Conservation (phyloP, 2,113 vertebrate species). For the Trochalopteron elliotii region DNA sequence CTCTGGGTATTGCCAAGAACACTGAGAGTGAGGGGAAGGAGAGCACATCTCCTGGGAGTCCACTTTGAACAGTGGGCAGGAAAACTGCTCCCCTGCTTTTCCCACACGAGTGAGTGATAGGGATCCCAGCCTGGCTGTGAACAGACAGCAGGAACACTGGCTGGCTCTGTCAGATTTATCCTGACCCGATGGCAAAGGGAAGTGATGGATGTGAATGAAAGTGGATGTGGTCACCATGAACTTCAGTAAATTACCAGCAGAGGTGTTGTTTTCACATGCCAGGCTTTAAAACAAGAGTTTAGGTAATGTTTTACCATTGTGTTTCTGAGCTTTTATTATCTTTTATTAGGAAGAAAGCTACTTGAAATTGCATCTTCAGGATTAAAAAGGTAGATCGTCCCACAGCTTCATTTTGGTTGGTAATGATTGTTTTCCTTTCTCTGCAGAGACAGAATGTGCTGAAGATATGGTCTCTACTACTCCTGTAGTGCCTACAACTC, state of each 20-base stretch:
- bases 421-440: not conserved
- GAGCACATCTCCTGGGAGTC: not conserved
- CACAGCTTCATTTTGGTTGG: not conserved
- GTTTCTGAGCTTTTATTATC: not conserved
- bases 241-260: not conserved
- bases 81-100: not conserved
- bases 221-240: not conserved
- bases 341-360: not conserved
- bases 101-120: fast-evolving
- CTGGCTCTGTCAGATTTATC: not conserved
- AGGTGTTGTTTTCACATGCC: not conserved
- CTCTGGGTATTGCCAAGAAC: not conserved
- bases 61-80: not conserved
- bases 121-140: not conserved
- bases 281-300: not conserved
- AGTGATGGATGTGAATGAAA: not conserved
- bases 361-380: not conserved
- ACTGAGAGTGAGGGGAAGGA: not conserved
- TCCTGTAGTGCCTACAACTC: not conserved
- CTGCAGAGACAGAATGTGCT: slow-evolving; percentile 80
- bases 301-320: not conserved
- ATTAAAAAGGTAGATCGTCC: not conserved
- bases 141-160: fast-evolving
- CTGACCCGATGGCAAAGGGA: not conserved
- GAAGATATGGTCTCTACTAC: slow-evolving; percentile 73